Evolutionary conservation across 2,797 vertebrate genomes (phyloP).

Genomic region (Prunella strophiata): DNA sequence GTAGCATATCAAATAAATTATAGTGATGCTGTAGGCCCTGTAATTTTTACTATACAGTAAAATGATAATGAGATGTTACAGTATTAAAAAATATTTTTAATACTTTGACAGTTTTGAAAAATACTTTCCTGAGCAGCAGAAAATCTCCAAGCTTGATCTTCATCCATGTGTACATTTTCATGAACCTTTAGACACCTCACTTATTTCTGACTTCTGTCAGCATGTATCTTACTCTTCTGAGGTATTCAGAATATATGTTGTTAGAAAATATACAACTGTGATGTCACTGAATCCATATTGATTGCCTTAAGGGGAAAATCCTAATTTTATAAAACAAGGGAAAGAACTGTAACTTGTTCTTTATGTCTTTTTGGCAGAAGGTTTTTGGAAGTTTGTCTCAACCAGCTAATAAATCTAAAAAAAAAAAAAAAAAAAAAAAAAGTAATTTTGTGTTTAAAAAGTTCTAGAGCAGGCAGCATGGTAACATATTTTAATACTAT

Average conservation of each 20-base stretch:
- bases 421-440: no score
- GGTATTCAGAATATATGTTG: neutral
- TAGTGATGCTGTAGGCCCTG: neutral
- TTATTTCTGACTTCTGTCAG: neutral
- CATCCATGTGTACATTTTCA: neutral
- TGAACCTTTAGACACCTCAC: neutral
- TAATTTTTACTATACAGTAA: neutral
- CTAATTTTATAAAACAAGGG: neutral
- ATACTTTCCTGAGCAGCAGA: neutral
- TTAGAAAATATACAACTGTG: neutral
- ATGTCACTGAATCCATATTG: neutral
- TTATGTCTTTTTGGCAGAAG: neutral
- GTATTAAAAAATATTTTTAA: neutral
- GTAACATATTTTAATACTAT: neutral
- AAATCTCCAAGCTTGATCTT: neutral
- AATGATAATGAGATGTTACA: neutral
- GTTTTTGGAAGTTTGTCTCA: neutral
- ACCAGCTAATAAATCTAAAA: neutral
- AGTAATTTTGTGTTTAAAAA: neutral
- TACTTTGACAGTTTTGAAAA: neutral
- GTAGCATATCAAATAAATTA: neutral
- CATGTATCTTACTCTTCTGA: neutral
- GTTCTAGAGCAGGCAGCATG: neutral
- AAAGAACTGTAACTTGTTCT: neutral
- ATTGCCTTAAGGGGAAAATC: neutral